A percentile compares a stretch with the other conserved stretches of the same genome.
Evolutionary conservation across 2,888 invertebrate species (phyloP).

Genomic region (Hydriomena furcata): DNA sequence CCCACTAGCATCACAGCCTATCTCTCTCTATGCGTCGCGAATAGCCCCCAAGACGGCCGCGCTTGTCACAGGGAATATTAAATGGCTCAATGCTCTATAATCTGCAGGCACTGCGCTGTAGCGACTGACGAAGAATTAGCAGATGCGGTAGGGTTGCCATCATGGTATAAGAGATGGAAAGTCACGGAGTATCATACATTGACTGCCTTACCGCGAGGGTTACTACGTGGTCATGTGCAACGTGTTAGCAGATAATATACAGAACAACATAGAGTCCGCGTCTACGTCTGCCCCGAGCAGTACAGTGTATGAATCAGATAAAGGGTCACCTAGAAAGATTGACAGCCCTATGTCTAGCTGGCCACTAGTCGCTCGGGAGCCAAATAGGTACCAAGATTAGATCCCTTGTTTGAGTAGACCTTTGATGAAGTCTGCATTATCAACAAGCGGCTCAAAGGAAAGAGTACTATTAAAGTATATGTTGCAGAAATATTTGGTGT

Average conservation of each 20-base stretch:
- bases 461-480: constrained; percentile 26
- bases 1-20: neutral
- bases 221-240: too few relatives aligned
- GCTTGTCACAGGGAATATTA: constrained; percentile 71
- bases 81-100: constrained; percentile 72
- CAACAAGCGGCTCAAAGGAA: constrained; percentile 29
- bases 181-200: too few relatives aligned
- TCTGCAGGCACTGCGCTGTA: constrained; percentile 45
- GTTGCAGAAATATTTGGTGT: constrained; percentile 10
- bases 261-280: too few relatives aligned
- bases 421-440: constrained; percentile 37
- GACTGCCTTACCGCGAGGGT: too few relatives aligned
- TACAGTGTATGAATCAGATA: too few relatives aligned
- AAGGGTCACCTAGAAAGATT: too few relatives aligned
- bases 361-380: constrained; percentile 31
- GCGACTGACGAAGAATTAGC: constrained; percentile 46
- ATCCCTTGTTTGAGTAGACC: constrained; percentile 34
- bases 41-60: constrained; percentile 34
- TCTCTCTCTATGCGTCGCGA: constrained; percentile 15
- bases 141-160: constrained; percentile 30
- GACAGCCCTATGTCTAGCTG: constrained; percentile 29
- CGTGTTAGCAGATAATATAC: too few relatives aligned
- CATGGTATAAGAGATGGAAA: neutral
- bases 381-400: constrained; percentile 38
- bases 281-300: too few relatives aligned